phyloP scores from a whole-genome alignment of 1,140 invertebrate species.

The Drosophila kikkawai region DNA sequence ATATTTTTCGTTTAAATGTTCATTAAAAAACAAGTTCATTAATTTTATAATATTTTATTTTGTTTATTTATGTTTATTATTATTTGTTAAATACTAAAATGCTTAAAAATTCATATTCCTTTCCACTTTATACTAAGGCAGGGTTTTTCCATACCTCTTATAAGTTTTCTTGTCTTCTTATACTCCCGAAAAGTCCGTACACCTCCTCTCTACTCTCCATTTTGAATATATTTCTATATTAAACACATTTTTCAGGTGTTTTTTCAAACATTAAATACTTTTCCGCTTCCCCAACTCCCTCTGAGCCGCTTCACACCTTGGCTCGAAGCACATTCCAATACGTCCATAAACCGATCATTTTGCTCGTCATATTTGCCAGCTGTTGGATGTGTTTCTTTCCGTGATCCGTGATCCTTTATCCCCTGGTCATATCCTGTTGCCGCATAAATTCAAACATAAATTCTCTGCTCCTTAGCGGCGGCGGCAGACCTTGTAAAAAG shows the following conservation, averaged over 20 bases:
- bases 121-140: too few species aligned
- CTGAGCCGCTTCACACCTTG: constrained; percentile 7
- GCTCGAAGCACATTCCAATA: constrained; percentile 21
- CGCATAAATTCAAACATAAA: constrained; percentile 66
- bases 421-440: constrained; percentile 52
- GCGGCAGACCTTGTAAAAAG: constrained; percentile 58
- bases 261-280: not conserved
- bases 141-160: not conserved
- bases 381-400: constrained; percentile 28
- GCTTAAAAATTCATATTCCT: too few species aligned
- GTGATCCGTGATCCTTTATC: constrained; percentile 6
- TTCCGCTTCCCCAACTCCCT: not conserved
- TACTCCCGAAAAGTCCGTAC: too few species aligned
- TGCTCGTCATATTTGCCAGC: constrained; percentile 34
- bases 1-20: not conserved
- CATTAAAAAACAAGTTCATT: too few species aligned
- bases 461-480: constrained; percentile 54
- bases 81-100: too few species aligned
- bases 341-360: constrained; percentile 42
- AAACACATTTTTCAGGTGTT: constrained; percentile 8
- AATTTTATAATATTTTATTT: not conserved
- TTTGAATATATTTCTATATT: not conserved
- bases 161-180: not conserved
- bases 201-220: not conserved
- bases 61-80: too few species aligned